Base-by-base conservation (phyloP, 2,113 vertebrate genomes). In the Trematocara macrostoma region DNA sequence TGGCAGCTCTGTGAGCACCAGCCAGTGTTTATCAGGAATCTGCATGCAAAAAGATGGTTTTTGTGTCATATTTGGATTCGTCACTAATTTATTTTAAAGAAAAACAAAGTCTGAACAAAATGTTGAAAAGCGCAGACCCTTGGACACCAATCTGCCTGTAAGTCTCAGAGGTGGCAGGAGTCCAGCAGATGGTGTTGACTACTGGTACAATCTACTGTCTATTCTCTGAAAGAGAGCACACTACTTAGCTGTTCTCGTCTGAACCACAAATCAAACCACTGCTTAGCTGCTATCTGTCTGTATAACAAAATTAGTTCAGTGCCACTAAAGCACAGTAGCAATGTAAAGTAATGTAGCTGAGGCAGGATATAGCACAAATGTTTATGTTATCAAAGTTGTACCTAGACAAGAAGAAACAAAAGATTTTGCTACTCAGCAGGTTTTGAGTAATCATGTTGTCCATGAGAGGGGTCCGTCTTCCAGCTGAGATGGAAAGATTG, bases 1-100 rank as follows among this genome's bases (percentile, higher is more conserved):
- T 95, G 96, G 84, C 95, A 97, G 53, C 96, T 96, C 35, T 83
- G 79, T 35, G 92, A 92, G 53, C 94, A 95, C 93, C 89, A 95
- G 69, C 92, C 85, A 3, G 84, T 92, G 20, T 83, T 86, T 51
- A 97, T 84, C 23, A 82, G 16, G 81, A 96, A 95, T 56, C 96
- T 96, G 53, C 40, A 57, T 67, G 15, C 4, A 38, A 64, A 61
- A 78, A 20, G 1, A 47, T 34, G 2, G 2, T 47, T 78, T 78
- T 52, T 69, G 9, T 31, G 69, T 31, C 9, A 47, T 31, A 74
- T 29, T 18, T 74, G 42, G 5, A 29, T 57, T 18, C 11, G 2
- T 79, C 14, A 29, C 52, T 79, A 40, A 79, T 26, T 38, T 56
- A 29, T n/a, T 52, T 52, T 1, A 35, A 40, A 56, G 5, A 18